Evolutionary conservation across 2,888 invertebrate genomes (phyloP).

Genomic region (Apodemia zela): DNA sequence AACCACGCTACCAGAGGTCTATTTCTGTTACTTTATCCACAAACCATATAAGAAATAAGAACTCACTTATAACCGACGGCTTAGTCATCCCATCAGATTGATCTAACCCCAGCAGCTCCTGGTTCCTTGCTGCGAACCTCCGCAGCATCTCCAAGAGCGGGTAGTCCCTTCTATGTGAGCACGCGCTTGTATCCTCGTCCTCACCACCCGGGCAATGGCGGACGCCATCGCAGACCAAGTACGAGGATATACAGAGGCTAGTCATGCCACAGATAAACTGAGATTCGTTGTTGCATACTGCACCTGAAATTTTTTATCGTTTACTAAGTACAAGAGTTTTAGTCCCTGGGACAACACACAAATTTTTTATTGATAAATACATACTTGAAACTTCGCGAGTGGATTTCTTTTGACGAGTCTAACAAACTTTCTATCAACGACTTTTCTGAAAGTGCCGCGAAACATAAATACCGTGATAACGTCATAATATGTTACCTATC

Average conservation of each 20-base stretch:
- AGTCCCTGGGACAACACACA: too few species aligned
- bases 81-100: slow-evolving; percentile 64
- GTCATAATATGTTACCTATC: too few species aligned
- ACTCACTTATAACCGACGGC: slow-evolving; percentile 73
- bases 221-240: slow-evolving; percentile 84
- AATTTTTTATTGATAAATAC: too few species aligned
- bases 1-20: too few species aligned
- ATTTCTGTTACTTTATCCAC: too few species aligned
- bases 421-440: too few species aligned
- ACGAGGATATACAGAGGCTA: slow-evolving; percentile 82
- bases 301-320: slow-evolving; percentile 44
- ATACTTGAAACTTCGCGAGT: too few species aligned
- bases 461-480: too few species aligned
- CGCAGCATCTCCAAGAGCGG: slow-evolving; percentile 64
- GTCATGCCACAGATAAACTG: slow-evolving; percentile 65
- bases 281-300: slow-evolving; percentile 61
- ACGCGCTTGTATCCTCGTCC: slow-evolving; percentile 71
- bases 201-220: slow-evolving; percentile 84
- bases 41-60: background rate
- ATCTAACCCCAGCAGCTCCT: slow-evolving; percentile 63
- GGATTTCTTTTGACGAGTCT: too few species aligned
- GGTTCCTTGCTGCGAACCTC: slow-evolving; percentile 66
- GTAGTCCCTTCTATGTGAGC: slow-evolving; percentile 60
- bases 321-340: background rate
- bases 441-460: too few species aligned